A percentile compares a stretch with the other conserved stretches of the same genome.
Evolutionary conservation across 2,797 vertebrate species (phyloP).

Genomic region (Poeciliopsis infans): DNA sequence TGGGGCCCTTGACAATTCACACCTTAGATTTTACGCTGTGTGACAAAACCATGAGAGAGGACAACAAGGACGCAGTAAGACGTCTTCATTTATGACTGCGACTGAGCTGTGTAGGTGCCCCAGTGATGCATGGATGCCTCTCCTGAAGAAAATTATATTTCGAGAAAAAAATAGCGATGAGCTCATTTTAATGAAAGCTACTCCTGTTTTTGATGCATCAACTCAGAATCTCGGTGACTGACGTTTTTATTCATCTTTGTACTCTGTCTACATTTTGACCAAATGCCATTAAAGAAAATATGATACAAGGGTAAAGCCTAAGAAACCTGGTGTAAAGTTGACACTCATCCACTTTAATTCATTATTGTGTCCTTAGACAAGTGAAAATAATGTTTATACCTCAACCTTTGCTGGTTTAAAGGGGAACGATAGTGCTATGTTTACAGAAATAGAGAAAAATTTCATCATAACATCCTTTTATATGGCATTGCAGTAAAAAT

Average conservation of each 20-base stretch:
- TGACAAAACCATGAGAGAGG: constrained; percentile 54
- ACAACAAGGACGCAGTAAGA: constrained; percentile 56
- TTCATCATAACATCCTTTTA: neutral
- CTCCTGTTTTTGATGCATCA: constrained; percentile 25
- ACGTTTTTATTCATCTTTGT: neutral
- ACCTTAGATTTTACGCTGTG: constrained; percentile 71
- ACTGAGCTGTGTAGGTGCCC: constrained; percentile 25
- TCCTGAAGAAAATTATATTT: constrained; percentile 31
- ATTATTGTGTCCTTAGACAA: neutral
- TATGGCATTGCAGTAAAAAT: neutral
- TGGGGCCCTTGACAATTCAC: constrained; percentile 66
- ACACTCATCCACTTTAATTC: too few relatives aligned
- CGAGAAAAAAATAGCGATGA: constrained; percentile 1
- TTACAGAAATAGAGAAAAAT: neutral
- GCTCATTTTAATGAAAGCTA: constrained; percentile 7
- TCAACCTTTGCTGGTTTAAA: neutral
- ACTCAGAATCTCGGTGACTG: constrained; percentile 3
- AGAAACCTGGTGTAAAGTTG: neutral
- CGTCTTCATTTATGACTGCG: constrained; percentile 58
- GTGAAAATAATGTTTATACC: neutral
- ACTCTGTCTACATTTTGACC: neutral
- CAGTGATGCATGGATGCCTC: neutral
- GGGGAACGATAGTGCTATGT: neutral
- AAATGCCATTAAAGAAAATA: neutral
- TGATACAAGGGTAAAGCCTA: neutral